Conservation (phyloP, 2,888 invertebrate genomes). For the Noctua comes region DNA sequence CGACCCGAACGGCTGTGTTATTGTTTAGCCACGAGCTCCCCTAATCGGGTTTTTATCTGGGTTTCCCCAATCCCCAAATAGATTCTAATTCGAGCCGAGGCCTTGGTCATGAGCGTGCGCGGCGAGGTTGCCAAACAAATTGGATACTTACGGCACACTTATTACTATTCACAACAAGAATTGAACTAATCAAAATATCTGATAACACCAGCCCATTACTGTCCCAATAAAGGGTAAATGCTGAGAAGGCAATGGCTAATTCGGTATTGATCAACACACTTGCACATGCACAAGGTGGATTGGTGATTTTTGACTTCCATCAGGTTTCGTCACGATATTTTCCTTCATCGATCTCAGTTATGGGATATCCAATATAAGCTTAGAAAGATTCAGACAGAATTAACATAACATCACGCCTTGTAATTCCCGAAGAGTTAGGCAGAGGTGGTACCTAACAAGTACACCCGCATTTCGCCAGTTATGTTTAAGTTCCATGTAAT, state of each 20-base stretch:
- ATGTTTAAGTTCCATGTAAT: background rate
- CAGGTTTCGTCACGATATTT: background rate
- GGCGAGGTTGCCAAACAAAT: background rate
- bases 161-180: background rate
- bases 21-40: no score
- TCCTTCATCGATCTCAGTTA: background rate
- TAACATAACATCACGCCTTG: no score
- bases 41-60: background rate
- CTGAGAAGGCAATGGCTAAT: background rate
- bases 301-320: background rate
- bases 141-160: no score
- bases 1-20: no score
- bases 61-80: background rate
- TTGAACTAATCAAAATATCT: background rate
- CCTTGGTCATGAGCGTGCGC: no score
- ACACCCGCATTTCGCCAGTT: background rate
- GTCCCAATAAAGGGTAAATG: background rate
- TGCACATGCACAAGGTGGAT: background rate
- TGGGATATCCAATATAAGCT: background rate
- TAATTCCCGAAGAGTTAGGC: background rate
- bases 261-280: background rate
- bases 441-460: background rate
- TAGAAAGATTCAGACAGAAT: background rate
- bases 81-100: background rate
- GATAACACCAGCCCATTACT: background rate